A percentile compares a stretch with the other conserved stretches of the same genome.
Conservation (phyloP, 2,888 invertebrate genomes). For the Drosophila suboccidentalis region DNA sequence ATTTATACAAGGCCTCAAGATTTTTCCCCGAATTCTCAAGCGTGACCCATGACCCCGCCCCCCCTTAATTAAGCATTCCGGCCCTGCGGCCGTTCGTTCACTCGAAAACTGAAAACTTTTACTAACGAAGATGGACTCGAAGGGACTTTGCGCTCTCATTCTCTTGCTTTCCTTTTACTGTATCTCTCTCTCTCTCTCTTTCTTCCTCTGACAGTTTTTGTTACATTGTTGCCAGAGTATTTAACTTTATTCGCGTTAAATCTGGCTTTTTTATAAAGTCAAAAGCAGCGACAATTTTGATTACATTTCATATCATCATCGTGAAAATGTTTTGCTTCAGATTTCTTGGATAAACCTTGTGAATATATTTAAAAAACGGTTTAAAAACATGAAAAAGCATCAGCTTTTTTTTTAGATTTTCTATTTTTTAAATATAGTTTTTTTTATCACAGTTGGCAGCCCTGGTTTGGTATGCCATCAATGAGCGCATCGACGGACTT, state of each 20-base stretch:
- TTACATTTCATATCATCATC: too few species aligned
- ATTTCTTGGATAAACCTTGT: too few species aligned
- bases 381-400: too few species aligned
- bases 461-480: slow-evolving; percentile 21
- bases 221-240: neutral
- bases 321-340: too few species aligned
- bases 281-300: too few species aligned
- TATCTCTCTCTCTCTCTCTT: neutral
- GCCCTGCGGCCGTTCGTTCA: slow-evolving; percentile 22
- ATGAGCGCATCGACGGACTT: slow-evolving; percentile 53
- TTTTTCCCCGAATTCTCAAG: slow-evolving; percentile 1
- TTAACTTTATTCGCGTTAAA: neutral
- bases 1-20: neutral
- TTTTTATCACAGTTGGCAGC: neutral
- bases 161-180: neutral
- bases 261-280: neutral
- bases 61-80: slow-evolving; percentile 18
- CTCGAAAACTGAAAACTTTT: slow-evolving; percentile 21
- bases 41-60: neutral
- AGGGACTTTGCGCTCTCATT: neutral
- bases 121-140: slow-evolving; percentile 22
- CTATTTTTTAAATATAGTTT: too few species aligned
- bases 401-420: too few species aligned
- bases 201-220: neutral
- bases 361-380: too few species aligned